Percentiles rank a stretch among this genome's conserved stretches.
Conservation (phyloP, 2,888 invertebrate genomes). For the Sesia bembeciformis region DNA sequence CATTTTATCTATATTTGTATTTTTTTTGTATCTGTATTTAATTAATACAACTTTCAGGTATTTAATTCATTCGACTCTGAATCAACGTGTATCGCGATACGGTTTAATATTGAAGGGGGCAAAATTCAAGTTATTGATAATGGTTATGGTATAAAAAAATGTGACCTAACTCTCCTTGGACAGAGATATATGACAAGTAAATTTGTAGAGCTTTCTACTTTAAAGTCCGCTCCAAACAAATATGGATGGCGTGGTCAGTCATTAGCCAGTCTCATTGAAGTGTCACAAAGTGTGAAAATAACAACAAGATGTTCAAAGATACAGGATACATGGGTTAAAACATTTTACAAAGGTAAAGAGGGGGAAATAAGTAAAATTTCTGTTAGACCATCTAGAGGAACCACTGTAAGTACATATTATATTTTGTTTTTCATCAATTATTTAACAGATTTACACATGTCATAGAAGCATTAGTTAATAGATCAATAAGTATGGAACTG, state of each 20-base stretch:
- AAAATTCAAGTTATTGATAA: constrained; percentile 85
- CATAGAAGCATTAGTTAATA: background rate
- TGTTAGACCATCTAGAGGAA: constrained; percentile 78
- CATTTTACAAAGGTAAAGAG: constrained; percentile 63
- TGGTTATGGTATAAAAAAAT: constrained; percentile 77
- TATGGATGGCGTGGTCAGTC: constrained; percentile 83
- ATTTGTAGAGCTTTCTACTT: constrained; percentile 63
- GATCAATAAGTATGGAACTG: too few species aligned
- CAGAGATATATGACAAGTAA: constrained; percentile 79
- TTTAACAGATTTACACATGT: background rate
- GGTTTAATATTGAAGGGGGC: constrained; percentile 75
- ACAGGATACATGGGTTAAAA: constrained; percentile 73
- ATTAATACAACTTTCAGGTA: constrained; percentile 56
- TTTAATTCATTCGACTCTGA: constrained; percentile 81
- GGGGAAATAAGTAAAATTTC: constrained; percentile 31
- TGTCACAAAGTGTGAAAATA: constrained; percentile 74
- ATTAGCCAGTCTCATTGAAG: constrained; percentile 75
- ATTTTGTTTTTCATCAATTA: too few species aligned
- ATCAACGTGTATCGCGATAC: constrained; percentile 80
- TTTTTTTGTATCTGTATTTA: constrained; percentile 1
- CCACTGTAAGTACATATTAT: constrained; percentile 66
- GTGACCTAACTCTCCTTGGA: constrained; percentile 74
- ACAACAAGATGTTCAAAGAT: constrained; percentile 62
- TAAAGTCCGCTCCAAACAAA: constrained; percentile 63
- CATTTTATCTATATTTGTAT: constrained; percentile 2